These are phyloP conservation scores for Sebastes trivittatus DNA, from an alignment of 2,797 vertebrate species.

Conservation along the genomic window DNA sequence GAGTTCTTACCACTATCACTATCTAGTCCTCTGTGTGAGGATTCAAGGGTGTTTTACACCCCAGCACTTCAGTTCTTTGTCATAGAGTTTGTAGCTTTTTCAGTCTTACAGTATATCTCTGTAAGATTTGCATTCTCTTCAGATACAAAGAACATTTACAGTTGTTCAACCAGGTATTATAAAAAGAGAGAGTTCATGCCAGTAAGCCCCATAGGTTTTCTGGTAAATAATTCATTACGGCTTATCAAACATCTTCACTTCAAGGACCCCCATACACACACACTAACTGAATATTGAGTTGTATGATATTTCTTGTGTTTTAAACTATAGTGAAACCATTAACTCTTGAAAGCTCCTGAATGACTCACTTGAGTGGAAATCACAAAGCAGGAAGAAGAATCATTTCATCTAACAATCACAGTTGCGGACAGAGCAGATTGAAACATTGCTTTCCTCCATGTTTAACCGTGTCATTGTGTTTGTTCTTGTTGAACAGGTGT, in stretches of 20 bases:
- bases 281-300: background rate
- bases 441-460: too few relatives aligned
- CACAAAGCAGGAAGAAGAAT: background rate
- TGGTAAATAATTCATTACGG: background rate
- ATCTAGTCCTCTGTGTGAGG: background rate
- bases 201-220: background rate
- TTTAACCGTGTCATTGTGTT: too few relatives aligned
- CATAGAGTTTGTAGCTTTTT: background rate
- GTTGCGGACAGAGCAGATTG: too few relatives aligned
- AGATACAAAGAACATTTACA: background rate
- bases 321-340: background rate
- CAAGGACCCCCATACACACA: background rate
- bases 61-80: background rate
- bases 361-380: background rate
- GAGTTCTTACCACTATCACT: slow-evolving; percentile 14
- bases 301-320: background rate
- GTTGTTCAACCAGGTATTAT: background rate
- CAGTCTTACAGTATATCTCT: background rate
- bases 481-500: too few relatives aligned
- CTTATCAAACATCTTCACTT: background rate
- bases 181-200: background rate
- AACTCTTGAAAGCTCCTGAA: background rate
- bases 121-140: background rate
- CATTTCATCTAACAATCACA: background rate
- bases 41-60: slow-evolving; percentile 16